Evolutionary conservation across 2,888 invertebrate species (phyloP).

Genomic region (Melieria picta): DNA sequence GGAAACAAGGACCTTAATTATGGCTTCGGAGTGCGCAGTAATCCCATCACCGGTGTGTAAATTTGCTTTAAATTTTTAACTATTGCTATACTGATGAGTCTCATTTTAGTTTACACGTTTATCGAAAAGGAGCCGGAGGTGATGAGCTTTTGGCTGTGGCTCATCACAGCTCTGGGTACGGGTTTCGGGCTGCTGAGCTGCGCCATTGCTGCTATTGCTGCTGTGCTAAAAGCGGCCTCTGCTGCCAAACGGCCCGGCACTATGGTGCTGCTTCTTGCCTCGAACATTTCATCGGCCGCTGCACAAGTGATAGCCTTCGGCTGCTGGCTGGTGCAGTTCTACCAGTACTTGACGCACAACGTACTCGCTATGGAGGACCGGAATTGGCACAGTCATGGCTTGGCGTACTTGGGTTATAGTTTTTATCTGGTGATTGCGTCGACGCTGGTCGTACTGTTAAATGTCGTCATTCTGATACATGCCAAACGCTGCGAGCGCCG

Average conservation of each 20-base stretch:
- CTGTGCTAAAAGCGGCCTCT: conserved; percentile 64
- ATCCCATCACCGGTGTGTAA: conserved; percentile 79
- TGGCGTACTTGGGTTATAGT: conserved; percentile 85
- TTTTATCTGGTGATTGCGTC: conserved; percentile 73
- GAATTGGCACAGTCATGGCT: conserved; percentile 84
- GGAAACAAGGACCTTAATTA: conserved; percentile 85
- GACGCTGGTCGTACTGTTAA: conserved; percentile 60
- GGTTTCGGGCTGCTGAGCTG: conserved; percentile 63
- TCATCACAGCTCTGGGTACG: conserved; percentile 63
- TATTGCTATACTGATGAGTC: conserved; percentile 48
- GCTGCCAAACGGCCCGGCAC: conserved; percentile 61
- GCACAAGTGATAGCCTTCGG: conserved; percentile 79
- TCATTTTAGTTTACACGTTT: conserved; percentile 56
- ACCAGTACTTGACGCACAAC: conserved; percentile 81
- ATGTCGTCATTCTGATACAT: conserved; percentile 58
- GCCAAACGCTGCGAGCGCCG: conserved; percentile 57
- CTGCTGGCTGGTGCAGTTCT: conserved; percentile 87
- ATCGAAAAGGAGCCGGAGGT: conserved; percentile 60
- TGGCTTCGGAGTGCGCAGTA: conserved; percentile 82
- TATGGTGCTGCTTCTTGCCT: conserved; percentile 60
- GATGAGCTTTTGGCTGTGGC: conserved; percentile 64
- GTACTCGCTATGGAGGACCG: conserved; percentile 84
- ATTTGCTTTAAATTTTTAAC: not conserved
- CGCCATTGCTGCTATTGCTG: conserved; percentile 64
- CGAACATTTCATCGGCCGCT: conserved; percentile 71